These are phyloP conservation scores for Auanema freiburgensis DNA, from an alignment of 2,888 invertebrate genomes.

Conservation along the genomic window DNA sequence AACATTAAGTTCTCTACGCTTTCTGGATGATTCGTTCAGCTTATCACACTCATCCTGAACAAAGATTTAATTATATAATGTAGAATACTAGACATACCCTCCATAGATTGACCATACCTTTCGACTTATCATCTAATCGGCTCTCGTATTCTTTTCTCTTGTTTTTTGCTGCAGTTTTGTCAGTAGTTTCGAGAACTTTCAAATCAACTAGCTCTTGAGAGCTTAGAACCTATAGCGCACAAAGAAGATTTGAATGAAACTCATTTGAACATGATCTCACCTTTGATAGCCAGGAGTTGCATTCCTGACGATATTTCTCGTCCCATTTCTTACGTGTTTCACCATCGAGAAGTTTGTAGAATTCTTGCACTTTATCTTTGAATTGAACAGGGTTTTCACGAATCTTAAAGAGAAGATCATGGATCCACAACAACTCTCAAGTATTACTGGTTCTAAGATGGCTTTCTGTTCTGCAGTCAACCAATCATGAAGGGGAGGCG, in stretches of 20 bases:
- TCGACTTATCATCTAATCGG: slow-evolving; percentile 33
- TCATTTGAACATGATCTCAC: not conserved
- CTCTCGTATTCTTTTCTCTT: slow-evolving; percentile 39
- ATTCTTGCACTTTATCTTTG: slow-evolving; percentile 35
- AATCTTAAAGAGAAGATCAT: not conserved
- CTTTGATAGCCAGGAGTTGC: slow-evolving; percentile 37
- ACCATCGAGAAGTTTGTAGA: slow-evolving; percentile 26
- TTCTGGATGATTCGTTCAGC: slow-evolving; percentile 22
- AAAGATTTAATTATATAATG: not conserved
- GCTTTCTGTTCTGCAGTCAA: slow-evolving; percentile 35
- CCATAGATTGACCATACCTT: slow-evolving; percentile 31
- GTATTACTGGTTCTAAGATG: slow-evolving; percentile 18
- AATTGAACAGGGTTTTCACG: slow-evolving; percentile 15
- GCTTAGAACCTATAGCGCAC: not conserved
- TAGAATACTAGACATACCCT: slow-evolving; percentile 2
- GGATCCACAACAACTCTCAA: not conserved
- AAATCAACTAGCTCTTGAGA: slow-evolving; percentile 14
- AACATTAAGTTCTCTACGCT: slow-evolving; percentile 18
- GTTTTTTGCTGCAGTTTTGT: slow-evolving; percentile 28
- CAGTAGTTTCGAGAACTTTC: slow-evolving; percentile 24
- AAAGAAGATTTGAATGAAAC: not conserved
- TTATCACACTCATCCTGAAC: slow-evolving; percentile 27
- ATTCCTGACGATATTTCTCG: slow-evolving; percentile 34
- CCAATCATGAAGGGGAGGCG: slow-evolving; percentile 25
- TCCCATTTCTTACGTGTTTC: slow-evolving; percentile 37